Evolutionary conservation across 2,113 vertebrate genomes (phyloP), one percentile per base, ranked within the genome.

Genomic region (Bubo blakistoni): DNA sequence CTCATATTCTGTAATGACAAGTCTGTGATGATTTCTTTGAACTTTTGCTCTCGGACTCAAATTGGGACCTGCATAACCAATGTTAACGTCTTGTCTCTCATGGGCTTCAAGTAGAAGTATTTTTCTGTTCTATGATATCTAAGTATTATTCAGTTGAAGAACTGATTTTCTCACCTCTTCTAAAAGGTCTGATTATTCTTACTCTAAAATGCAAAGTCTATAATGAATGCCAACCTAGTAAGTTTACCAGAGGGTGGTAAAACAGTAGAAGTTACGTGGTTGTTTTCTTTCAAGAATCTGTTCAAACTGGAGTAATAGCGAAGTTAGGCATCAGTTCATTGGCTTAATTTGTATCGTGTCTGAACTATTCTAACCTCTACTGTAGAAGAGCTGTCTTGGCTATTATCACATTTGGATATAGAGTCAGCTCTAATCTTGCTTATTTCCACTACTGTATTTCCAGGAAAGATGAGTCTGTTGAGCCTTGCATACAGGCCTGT

Each of bases 51-150:
- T 63, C 3, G 1, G 46, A 36, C 40, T 85, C 25, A 19, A 58
- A 46, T 70, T 0, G 1, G 26, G 66, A 51, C 0, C 0, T 24
- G 14, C 20, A 17, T 44, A 77, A 42, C 36, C 13, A 3, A 8
- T 47, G 54, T 61, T 49, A 67, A 47, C 7, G 6, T 42, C 66
- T 71, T 71, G 29, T 85, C 46, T 54, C 71, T 86, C 29, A n/a
- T 24, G 32, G 21, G 32, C 46, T 66, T 84, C 34, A n/a, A 21
- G 30, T 34, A 24, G 52, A 9, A 77, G 51, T 63, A 25, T 38
- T 76, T 73, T 74, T 38, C 40, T 76, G 6, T 55, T 72, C 40
- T 67, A 17, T 24, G 30, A 24, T 19, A 58, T 55, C 30, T 81
- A 42, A 52, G 25, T 40, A 47, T 70, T 77, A 40, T 32, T 87